Percentiles rank a stretch among this genome's conserved stretches.
Evolutionary conservation across 1,140 invertebrate species (phyloP).

Genomic region (Epicauta chinensis): DNA sequence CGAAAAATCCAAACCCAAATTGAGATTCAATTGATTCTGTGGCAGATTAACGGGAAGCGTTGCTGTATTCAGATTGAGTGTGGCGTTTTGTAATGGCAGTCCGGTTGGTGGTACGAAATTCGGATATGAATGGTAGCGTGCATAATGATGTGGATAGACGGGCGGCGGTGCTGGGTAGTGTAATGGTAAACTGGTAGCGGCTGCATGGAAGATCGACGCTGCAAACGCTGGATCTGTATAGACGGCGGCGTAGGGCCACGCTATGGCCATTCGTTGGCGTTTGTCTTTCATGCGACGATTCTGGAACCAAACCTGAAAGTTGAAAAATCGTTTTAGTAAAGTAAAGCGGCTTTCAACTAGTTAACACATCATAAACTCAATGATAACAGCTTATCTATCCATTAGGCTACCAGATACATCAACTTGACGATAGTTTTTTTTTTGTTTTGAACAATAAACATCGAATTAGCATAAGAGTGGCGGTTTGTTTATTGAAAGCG

Average conservation of each 20-base stretch:
- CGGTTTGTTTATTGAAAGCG: conserved; percentile 9
- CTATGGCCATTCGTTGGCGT: conserved; percentile 83
- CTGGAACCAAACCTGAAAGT: conserved; percentile 95
- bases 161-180: conserved; percentile 45
- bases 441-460: not conserved
- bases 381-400: conserved; percentile 36
- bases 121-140: conserved; percentile 44
- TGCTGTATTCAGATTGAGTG: conserved; percentile 20
- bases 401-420: conserved; percentile 33
- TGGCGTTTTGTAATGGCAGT: conserved; percentile 29
- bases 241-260: conserved; percentile 90
- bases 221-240: conserved; percentile 89
- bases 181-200: conserved; percentile 54
- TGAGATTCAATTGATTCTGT: conserved; percentile 32
- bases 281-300: conserved; percentile 99
- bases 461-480: conserved; percentile 20
- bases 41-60: conserved; percentile 16
- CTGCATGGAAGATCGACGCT: conserved; percentile 84
- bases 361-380: conserved; percentile 36
- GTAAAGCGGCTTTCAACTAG: conserved; percentile 25
- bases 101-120: conserved; percentile 33
- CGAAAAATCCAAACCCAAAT: conserved; percentile 34
- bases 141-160: conserved; percentile 39
- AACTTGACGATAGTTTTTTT: not conserved
- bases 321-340: conserved; percentile 15